Evolutionary conservation across 2,113 vertebrate genomes (phyloP).

Genomic region (Semnornis frantzii): DNA sequence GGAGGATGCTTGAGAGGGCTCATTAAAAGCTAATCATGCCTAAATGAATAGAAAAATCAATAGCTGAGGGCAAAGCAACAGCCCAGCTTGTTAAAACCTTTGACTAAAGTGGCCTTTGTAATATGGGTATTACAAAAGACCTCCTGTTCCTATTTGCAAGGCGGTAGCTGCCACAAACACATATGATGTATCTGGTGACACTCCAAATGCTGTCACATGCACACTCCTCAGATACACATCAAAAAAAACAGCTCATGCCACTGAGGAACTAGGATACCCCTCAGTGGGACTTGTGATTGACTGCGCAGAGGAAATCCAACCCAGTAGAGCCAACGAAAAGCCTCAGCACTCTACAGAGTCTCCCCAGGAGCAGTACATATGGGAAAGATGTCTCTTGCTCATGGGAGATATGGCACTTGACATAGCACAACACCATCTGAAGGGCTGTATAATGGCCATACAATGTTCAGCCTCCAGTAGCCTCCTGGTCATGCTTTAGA

Average conservation of each 20-base stretch:
- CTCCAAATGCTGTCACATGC: neutral
- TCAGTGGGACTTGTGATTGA: neutral
- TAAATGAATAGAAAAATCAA: neutral
- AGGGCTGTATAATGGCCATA: neutral
- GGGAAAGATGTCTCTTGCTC: neutral
- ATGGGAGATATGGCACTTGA: neutral
- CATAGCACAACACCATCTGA: accelerated
- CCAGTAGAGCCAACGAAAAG: neutral
- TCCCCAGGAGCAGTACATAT: neutral
- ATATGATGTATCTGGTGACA: neutral
- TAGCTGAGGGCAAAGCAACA: neutral
- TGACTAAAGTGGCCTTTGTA: neutral
- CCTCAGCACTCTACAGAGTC: neutral
- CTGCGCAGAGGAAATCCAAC: neutral
- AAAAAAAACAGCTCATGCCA: neutral
- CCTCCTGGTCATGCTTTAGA: neutral
- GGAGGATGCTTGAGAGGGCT: neutral
- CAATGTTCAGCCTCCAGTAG: neutral
- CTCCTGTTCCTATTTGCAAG: neutral
- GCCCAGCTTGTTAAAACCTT: neutral
- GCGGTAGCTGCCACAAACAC: neutral
- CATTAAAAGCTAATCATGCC: neutral
- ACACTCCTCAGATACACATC: neutral
- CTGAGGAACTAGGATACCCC: neutral
- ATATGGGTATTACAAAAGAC: neutral